Evolutionary conservation across 2,888 invertebrate genomes (phyloP).

Genomic region (Camponotus fellah): DNA sequence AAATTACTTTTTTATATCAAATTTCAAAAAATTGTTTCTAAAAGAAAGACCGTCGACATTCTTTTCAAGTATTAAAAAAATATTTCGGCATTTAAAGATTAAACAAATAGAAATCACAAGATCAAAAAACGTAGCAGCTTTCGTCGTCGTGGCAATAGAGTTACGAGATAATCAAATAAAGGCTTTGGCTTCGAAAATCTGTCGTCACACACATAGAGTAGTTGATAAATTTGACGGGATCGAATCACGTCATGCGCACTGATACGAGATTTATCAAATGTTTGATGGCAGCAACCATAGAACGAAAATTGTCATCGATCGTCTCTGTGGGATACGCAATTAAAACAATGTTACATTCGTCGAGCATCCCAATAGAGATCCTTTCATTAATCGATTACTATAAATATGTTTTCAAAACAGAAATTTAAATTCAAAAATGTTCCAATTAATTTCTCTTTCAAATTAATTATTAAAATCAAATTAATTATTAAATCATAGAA

Average conservation of each 20-base stretch:
- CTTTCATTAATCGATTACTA: conserved; percentile 27
- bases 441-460: not conserved
- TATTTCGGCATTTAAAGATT: not conserved
- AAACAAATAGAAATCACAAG: not conserved
- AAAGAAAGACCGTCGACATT: not conserved
- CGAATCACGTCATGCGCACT: conserved; percentile 25
- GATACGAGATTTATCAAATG: conserved; percentile 36
- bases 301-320: conserved; percentile 19
- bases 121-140: not conserved
- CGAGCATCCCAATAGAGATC: not conserved
- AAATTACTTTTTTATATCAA: not conserved
- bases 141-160: not conserved
- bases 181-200: conserved; percentile 29
- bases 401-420: not conserved
- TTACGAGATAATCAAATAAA: conserved; percentile 28
- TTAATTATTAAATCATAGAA: too few relatives aligned
- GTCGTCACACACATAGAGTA: not conserved
- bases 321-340: conserved; percentile 23
- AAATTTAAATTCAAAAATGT: not conserved
- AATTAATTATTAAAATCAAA: not conserved
- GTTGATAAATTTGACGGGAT: conserved; percentile 35
- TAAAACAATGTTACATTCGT: conserved; percentile 32
- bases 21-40: not conserved
- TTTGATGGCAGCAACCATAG: conserved; percentile 29
- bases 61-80: not conserved